A percentile compares a stretch with the other conserved stretches of the same genome.
These are phyloP conservation scores for Drosophila falleni DNA, from an alignment of 2,888 invertebrate genomes.

Conservation along the genomic window DNA sequence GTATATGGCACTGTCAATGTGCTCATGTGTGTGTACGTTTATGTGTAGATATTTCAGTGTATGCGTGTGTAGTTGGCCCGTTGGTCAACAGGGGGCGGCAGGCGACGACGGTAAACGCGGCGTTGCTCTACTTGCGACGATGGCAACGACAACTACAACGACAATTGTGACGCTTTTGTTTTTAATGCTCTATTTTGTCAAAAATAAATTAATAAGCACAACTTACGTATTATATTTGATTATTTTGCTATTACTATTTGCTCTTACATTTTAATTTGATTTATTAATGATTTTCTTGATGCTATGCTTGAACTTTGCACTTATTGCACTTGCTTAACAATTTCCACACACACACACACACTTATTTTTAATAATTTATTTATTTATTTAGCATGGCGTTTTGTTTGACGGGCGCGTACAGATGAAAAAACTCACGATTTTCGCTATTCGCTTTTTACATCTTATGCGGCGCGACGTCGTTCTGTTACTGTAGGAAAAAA, in stretches of 20 bases:
- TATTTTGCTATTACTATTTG: conserved; percentile 21
- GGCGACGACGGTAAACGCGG: conserved; percentile 28
- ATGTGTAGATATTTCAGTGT: conserved; percentile 16
- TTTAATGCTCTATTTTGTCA: conserved; percentile 31
- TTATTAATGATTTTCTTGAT: conserved; percentile 34
- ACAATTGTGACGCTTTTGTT: conserved; percentile 39
- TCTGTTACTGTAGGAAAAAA: conserved; percentile 50
- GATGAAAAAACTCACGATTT: conserved; percentile 42
- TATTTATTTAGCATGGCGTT: conserved; percentile 54
- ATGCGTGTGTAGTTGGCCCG: conserved; percentile 29
- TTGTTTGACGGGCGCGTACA: conserved; percentile 42
- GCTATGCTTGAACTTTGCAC: conserved; percentile 46
- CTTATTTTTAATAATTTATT: conserved; percentile 25
- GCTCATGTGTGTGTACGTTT: neutral
- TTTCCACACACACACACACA: conserved; percentile 20
- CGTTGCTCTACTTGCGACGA: conserved; percentile 56
- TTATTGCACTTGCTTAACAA: conserved; percentile 58
- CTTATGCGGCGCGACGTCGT: conserved; percentile 59
- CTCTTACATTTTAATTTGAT: conserved; percentile 41
- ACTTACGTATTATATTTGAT: conserved; percentile 51
- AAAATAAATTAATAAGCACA: conserved; percentile 52
- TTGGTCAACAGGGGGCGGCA: conserved; percentile 46
- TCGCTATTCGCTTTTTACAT: conserved; percentile 51
- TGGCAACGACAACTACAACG: conserved; percentile 34
- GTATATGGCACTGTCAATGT: neutral